Conservation (phyloP, 2,888 invertebrate species). For the Hirtodrosophila alboralis region DNA sequence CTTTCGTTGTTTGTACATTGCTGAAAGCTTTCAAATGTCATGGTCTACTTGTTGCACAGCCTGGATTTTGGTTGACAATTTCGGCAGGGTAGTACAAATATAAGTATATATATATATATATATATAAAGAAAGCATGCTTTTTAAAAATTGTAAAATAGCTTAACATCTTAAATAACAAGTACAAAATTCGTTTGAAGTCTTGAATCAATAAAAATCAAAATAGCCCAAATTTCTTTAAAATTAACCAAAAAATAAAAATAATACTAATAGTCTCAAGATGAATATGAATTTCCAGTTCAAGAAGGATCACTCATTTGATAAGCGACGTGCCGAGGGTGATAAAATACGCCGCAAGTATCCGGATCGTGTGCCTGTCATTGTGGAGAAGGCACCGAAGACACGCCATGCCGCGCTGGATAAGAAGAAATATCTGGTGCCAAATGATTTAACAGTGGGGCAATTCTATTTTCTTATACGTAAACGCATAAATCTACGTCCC, state of each 20-base stretch:
- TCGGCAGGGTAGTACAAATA: constrained; percentile 3
- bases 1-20: neutral
- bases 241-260: too few relatives aligned
- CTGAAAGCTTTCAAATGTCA: constrained; percentile 27
- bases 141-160: neutral
- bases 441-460: constrained; percentile 98
- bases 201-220: neutral
- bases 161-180: constrained; percentile 4
- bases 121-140: constrained; percentile 9
- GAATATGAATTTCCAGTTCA: constrained; percentile 97
- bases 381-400: constrained; percentile 98
- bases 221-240: neutral
- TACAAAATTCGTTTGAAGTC: constrained; percentile 16
- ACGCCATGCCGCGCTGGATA: constrained; percentile 95
- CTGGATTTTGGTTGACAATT: neutral
- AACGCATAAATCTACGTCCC: constrained; percentile 96
- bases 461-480: constrained; percentile 97
- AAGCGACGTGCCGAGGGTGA: constrained; percentile 97
- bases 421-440: constrained; percentile 98
- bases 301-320: constrained; percentile 97
- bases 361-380: constrained; percentile 97
- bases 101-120: neutral
- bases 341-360: constrained; percentile 97
- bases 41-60: neutral
- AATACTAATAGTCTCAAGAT: constrained; percentile 27